Evolutionary conservation across 2,113 vertebrate species (phyloP), one percentile per base, ranked within the genome.

Genomic region (Phyllostomus hastatus): DNA sequence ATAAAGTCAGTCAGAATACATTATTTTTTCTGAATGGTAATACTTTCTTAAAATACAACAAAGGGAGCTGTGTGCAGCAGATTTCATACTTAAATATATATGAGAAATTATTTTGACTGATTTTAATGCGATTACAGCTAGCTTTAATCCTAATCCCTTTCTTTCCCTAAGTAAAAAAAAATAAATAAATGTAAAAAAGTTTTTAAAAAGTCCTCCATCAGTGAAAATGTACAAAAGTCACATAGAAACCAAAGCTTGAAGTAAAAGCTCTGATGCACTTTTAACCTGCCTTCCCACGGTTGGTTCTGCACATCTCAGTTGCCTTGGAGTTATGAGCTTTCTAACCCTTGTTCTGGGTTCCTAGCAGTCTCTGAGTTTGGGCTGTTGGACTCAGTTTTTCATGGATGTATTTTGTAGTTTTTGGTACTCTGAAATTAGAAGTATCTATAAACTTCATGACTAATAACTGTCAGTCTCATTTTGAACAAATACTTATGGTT

Each of bases 11-110:
- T 80, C 85, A 83, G 61, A 93, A 70, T 81, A 83, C 67, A 31
- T 84, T 91, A 85, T 82, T 94, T 95, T 95, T 83, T 83, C 33
- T 50, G 17, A 94, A 28, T 86, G 31, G 38, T 41, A 93, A 54
- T 86, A 70, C 75, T 92, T 85, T 87, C 84, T 88, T 78, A 75
- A 83, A 92, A 90, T 57, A 72, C 26, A 93, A 64, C 64, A 90
- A 73, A 72, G n/a, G 75, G 78, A 97, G 28, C 70, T 92, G 0
- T 67, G 28, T 88, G 33, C 67, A 95, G 79, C 78, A 69, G 20
- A 70, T 61, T 10, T 61, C 31, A 50, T 35, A 86, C 12, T 72
- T 83, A 31, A 78, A 22, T 93, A 70, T 80, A 92, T 69, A 54
- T 64, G 24, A 61, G 50, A 92, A 83, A 57, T 73, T 66, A 33